Percentiles rank a stretch among this genome's conserved stretches.
phyloP scores from a whole-genome alignment of 2,113 vertebrate genomes.

The Hydrolagus affinis region DNA sequence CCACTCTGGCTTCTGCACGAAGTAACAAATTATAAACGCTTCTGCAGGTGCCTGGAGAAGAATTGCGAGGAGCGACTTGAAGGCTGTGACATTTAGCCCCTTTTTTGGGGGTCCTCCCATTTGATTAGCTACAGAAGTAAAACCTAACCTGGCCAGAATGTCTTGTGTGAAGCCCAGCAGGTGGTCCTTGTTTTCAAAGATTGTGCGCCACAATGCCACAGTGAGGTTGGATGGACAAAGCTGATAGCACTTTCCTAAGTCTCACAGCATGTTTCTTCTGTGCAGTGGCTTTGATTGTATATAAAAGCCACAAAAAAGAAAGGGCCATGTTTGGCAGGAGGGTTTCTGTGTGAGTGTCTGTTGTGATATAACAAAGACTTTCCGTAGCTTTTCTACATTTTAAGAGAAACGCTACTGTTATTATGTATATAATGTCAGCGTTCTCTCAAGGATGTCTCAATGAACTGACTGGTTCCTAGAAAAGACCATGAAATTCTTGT shows the following conservation, averaged over 20 bases:
- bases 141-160: constrained; percentile 61
- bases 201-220: constrained; percentile 54
- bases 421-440: constrained; percentile 8
- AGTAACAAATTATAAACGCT: constrained; percentile 62
- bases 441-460: neutral
- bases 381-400: constrained; percentile 54
- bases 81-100: constrained; percentile 63
- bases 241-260: constrained; percentile 44
- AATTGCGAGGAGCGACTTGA: constrained; percentile 55
- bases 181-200: constrained; percentile 60
- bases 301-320: constrained; percentile 61
- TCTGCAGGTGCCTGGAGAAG: constrained; percentile 59
- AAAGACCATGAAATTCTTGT: neutral
- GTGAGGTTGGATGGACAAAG: constrained; percentile 54
- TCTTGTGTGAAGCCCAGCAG: constrained; percentile 46
- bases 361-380: constrained; percentile 65
- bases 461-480: neutral
- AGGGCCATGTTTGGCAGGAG: constrained; percentile 53
- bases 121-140: constrained; percentile 75
- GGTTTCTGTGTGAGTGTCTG: constrained; percentile 58
- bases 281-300: constrained; percentile 59
- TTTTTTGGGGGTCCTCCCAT: constrained; percentile 49
- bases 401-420: constrained; percentile 2
- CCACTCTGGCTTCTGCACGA: constrained; percentile 55
- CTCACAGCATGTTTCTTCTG: constrained; percentile 50